Evolutionary conservation across 2,888 invertebrate genomes (phyloP).

Genomic region (Melanchra persicariae): DNA sequence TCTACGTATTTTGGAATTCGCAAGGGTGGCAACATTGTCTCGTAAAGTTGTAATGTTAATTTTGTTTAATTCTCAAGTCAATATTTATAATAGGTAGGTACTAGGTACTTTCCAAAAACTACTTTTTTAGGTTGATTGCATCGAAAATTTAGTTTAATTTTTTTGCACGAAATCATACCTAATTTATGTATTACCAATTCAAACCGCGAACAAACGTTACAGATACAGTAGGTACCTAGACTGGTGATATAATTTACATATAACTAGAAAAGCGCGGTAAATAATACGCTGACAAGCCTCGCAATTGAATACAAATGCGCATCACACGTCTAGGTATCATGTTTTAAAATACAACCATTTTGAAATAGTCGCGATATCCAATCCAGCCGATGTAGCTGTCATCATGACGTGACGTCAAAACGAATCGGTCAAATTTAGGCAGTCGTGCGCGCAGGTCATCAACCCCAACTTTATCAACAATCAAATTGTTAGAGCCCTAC

Average conservation of each 20-base stretch:
- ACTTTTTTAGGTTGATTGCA: background rate
- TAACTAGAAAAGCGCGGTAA: background rate
- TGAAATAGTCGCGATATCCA: slow-evolving; percentile 28
- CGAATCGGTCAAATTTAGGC: slow-evolving; percentile 80
- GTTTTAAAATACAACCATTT: slow-evolving; percentile 21
- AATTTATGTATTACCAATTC: background rate
- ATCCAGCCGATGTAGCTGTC: slow-evolving; percentile 45
- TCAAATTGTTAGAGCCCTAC: slow-evolving; percentile 82
- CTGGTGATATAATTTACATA: slow-evolving; percentile 9
- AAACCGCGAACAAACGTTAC: background rate
- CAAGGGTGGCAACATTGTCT: slow-evolving; percentile 56
- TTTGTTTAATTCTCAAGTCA: slow-evolving; percentile 46
- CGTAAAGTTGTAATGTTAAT: slow-evolving; percentile 46
- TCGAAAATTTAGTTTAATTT: background rate
- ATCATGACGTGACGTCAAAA: slow-evolving; percentile 71
- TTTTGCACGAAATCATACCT: background rate
- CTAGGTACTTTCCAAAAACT: background rate
- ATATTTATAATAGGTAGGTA: slow-evolving; percentile 48
- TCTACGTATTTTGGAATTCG: slow-evolving; percentile 65
- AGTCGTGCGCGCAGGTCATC: slow-evolving; percentile 86
- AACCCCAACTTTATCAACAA: slow-evolving; percentile 87
- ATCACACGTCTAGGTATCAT: background rate
- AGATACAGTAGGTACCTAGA: background rate
- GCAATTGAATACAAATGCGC: slow-evolving; percentile 3
- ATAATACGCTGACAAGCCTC: background rate